Conservation (phyloP, 2,888 invertebrate species). For the Xylophagus ater region DNA sequence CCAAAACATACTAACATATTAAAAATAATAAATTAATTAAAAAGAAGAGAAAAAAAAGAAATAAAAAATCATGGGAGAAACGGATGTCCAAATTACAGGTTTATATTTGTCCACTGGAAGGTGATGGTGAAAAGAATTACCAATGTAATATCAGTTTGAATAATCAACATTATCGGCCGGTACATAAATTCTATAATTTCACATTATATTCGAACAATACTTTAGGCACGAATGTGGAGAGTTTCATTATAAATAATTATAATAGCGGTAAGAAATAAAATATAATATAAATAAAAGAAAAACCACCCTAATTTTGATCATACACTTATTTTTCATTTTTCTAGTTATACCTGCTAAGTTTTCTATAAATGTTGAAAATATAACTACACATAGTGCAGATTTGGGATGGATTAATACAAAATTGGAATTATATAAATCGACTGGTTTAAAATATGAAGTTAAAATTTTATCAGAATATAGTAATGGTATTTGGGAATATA, state of each 20-base stretch:
- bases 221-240: conserved; percentile 45
- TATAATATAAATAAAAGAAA: conserved; percentile 2
- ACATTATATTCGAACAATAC: conserved; percentile 48
- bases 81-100: conserved; percentile 36
- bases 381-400: conserved; percentile 25
- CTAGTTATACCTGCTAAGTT: conserved; percentile 29
- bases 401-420: conserved; percentile 22
- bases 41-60: too few relatives aligned
- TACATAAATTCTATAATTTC: conserved; percentile 45
- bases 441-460: conserved; percentile 4
- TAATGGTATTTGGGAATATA: not conserved
- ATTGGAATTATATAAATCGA: conserved; percentile 1
- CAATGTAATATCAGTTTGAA: conserved; percentile 12
- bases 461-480: not conserved
- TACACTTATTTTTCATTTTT: not conserved
- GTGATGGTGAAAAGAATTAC: conserved; percentile 16
- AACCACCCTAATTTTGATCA: not conserved
- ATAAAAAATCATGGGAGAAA: too few relatives aligned
- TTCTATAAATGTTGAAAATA: conserved; percentile 23
- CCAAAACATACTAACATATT: too few relatives aligned
- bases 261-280: conserved; percentile 19
- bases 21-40: too few relatives aligned
- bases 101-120: conserved; percentile 35
- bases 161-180: conserved; percentile 40
- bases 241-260: conserved; percentile 49